phyloP scores from a whole-genome alignment of 2,888 invertebrate species.

The Tachystola acroxantha region DNA sequence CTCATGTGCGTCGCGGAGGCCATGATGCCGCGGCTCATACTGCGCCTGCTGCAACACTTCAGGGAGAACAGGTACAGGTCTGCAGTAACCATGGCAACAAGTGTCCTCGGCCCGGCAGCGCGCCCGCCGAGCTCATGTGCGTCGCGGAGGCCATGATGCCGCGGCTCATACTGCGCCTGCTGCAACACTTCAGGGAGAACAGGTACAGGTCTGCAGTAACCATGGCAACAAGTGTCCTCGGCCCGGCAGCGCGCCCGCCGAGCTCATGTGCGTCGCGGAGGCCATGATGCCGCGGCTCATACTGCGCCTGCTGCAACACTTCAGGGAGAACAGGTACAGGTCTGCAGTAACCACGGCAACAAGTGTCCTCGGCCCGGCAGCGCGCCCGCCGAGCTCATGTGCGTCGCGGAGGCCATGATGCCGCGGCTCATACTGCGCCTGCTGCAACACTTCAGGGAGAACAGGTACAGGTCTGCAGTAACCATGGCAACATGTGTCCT shows the following conservation, averaged over 20 bases:
- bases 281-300: slow-evolving; percentile 96
- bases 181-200: slow-evolving; percentile 94
- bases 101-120: slow-evolving; percentile 85
- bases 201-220: slow-evolving; percentile 68
- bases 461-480: slow-evolving; percentile 92
- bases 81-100: slow-evolving; percentile 72
- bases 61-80: slow-evolving; percentile 91
- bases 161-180: slow-evolving; percentile 89
- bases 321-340: slow-evolving; percentile 91
- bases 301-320: slow-evolving; percentile 91
- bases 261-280: slow-evolving; percentile 94
- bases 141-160: slow-evolving; percentile 98
- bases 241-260: slow-evolving; percentile 87
- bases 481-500: slow-evolving; percentile 94
- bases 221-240: slow-evolving; percentile 85
- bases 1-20: slow-evolving; percentile 94
- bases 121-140: slow-evolving; percentile 92
- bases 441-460: slow-evolving; percentile 90
- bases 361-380: too few species aligned
- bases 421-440: neutral
- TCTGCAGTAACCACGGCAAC: neutral
- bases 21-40: slow-evolving; percentile 95
- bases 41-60: slow-evolving; percentile 93
- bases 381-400: neutral
- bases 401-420: neutral